Evolutionary conservation across 2,888 invertebrate species (phyloP).

Genomic region (Lycocerus yunnanus): DNA sequence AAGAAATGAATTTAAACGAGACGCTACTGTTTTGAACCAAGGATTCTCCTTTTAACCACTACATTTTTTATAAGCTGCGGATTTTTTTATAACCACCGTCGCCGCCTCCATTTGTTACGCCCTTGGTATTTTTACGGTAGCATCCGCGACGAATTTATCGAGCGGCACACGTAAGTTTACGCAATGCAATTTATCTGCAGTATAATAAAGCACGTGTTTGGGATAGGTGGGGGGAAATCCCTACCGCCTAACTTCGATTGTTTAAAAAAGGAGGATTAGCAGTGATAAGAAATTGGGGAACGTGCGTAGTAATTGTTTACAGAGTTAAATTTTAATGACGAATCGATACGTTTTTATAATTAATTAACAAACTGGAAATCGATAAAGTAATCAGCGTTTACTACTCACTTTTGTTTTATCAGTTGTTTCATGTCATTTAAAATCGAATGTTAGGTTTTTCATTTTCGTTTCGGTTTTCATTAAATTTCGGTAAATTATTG

Average conservation of each 20-base stretch:
- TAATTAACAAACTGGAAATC: not conserved
- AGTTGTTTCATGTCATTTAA: constrained; percentile 22
- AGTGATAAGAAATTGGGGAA: not conserved
- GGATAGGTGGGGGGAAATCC: not conserved
- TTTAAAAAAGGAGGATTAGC: not conserved
- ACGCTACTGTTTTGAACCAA: too few species aligned
- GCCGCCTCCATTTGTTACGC: not conserved
- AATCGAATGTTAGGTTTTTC: constrained; percentile 19
- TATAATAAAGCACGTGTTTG: not conserved
- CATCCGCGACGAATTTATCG: not conserved
- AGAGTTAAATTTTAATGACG: not conserved
- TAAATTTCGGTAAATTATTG: constrained; percentile 15
- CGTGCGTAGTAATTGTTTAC: not conserved
- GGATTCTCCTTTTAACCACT: too few species aligned
- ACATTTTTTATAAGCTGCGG: too few species aligned
- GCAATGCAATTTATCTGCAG: not conserved
- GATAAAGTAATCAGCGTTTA: not conserved
- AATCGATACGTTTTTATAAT: not conserved
- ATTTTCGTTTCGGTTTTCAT: constrained; percentile 19
- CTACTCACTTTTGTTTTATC: not conserved
- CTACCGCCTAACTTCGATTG: not conserved
- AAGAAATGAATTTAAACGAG: too few species aligned
- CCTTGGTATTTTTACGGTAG: not conserved
- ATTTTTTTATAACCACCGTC: not conserved
- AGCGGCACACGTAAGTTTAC: not conserved